Evolutionary conservation across 1,140 invertebrate genomes (phyloP), one percentile per base, ranked within the genome.

Genomic region (Phocides pigmalion): DNA sequence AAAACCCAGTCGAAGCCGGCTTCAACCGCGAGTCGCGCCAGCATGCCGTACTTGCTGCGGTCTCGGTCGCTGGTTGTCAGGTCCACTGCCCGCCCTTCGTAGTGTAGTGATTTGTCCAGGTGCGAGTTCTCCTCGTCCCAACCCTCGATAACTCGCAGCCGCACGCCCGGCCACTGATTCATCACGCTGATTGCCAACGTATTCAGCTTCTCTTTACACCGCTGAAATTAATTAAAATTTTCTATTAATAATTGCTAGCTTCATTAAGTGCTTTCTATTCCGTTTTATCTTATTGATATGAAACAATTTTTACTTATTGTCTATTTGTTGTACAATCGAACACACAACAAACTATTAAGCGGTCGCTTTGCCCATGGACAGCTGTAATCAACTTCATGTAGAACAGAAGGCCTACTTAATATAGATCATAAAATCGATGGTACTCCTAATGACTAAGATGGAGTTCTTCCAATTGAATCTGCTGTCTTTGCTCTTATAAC

Each of bases 1-100:
- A 97, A 98, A 15, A 99, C 98, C 98, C 98, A 99, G 93, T 99
- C 98, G 94, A 99, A 99, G 72, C 98, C 98, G 8, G 98, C 98
- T 89, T 99, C 97, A 16, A 98, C 97, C 0, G 98, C 98, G n/a
- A 99, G 93, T 32, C 98, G 92, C 0, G 98, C 98, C 65, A 99
- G 92, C 97, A 99, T 98, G 39, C 98, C 98, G 87, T 98, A 97
- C 92, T 99, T 99, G 78, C 96, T 95, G 32, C 95, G 93, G 89
- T 99, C 98, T 15, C 96, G 93, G 92, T 99, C 98, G 47, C 96
- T 97, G 50, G 98, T 99, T 16, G 97, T 98, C 66, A 99, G 95
- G 92, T 99, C 98, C 28, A 99, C 97, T 0, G 98, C 98, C 9
- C 98, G 93, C 3, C 98, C 98, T 89, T 99, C 98, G 92, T 99